Base-by-base conservation (phyloP, 2,797 vertebrate genomes). In the Pantherophis alleghaniensis region DNA sequence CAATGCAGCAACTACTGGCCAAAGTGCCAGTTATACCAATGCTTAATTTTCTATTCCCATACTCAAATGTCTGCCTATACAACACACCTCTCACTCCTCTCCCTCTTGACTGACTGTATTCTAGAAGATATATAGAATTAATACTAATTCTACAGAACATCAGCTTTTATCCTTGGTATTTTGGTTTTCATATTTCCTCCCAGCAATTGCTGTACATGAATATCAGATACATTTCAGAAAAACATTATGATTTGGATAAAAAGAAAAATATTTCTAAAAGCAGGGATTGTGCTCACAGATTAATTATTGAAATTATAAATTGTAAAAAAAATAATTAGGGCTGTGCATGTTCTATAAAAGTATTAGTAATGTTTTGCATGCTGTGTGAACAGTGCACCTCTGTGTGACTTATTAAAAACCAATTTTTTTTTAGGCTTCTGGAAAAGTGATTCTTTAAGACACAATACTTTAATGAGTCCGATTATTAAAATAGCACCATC, bases 1-100 rank as follows among this genome's bases (percentile, higher is more conserved):
- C 56, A 94, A 93, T 87, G 91, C 92, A 91, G 66, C 56, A 95
- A 59, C 42, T 87, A 32, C 37, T 63, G 59, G 88, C 86, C 86
- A 56, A 53, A 32, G 91, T 79, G 47, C 86, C 32, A 5, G 13
- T 0, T 2, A 89, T 89, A 55, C 53, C 94, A 37, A 94, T 89
- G 89, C 24, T 92, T 37, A 66, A n/a, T 20, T 92, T 90, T 16
- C 87, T 63, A 24, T 92, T 92, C 91, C 90, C 59, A 89, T 86
- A 32, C 91, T 89, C 91, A 89, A 32, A 0, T 87, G 61, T 51
- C 87, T 86, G 89, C 20, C 89, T 89, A 90, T 16, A 91, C 9
- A 94, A 60, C n/a, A 63, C 13, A 7, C 18, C n/a, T 26, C 24
- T 14, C 61, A 10, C 57, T 16, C 20, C 56, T 14, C 55, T n/a